A percentile compares a stretch with the other conserved stretches of the same genome.
Evolutionary conservation across 2,113 vertebrate species (phyloP).

Genomic region (Eulemur rufifrons): DNA sequence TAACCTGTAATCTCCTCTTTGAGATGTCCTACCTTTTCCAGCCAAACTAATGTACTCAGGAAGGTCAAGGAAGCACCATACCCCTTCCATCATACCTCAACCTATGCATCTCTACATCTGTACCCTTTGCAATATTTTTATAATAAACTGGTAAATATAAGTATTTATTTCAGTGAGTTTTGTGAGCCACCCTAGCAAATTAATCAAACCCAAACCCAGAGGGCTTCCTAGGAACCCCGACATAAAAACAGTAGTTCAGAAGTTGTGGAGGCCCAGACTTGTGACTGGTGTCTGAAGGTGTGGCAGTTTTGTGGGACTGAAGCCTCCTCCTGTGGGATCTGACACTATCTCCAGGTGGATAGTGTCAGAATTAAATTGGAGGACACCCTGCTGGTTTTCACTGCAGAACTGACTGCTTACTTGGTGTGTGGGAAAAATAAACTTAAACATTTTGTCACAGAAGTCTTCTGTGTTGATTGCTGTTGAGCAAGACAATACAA

Average conservation of each 20-base stretch:
- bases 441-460: not conserved
- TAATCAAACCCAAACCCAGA: not conserved
- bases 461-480: not conserved
- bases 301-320: not conserved
- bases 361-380: not conserved
- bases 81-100: not conserved
- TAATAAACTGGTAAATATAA: not conserved
- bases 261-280: not conserved
- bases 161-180: not conserved
- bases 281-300: not conserved
- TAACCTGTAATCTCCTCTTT: too few relatives aligned
- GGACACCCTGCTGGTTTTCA: not conserved
- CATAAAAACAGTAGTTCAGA: not conserved
- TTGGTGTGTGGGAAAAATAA: not conserved
- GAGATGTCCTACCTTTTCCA: too few relatives aligned
- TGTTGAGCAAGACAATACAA: not conserved
- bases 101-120: not conserved
- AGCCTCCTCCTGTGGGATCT: not conserved
- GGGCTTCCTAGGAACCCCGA: not conserved
- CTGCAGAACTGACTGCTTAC: not conserved
- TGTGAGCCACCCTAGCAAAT: not conserved
- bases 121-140: not conserved
- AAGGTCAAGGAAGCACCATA: not conserved
- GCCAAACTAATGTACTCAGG: not conserved
- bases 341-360: not conserved